Percentiles rank a stretch among this genome's conserved stretches.
Conservation (phyloP, 1,140 invertebrate species). For the Aphis craccivora region DNA sequence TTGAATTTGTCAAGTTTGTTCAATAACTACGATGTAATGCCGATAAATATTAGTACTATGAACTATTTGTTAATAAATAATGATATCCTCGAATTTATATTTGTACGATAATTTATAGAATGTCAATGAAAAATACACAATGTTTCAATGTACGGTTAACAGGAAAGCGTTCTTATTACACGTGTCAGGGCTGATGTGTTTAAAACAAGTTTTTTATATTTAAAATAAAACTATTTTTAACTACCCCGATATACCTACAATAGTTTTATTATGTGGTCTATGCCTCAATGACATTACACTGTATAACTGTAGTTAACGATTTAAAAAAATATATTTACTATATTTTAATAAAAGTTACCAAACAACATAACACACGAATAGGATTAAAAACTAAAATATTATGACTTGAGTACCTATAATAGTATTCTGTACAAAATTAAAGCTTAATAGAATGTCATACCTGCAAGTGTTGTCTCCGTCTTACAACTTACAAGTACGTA, state of each 20-base stretch:
- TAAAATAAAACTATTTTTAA: constrained; percentile 15
- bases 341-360: not conserved
- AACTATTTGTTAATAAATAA: not conserved
- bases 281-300: not conserved
- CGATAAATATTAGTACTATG: not conserved
- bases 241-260: not conserved
- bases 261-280: not conserved
- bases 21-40: no score
- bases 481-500: no score
- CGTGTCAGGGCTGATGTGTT: not conserved
- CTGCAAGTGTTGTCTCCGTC: no score
- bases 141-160: not conserved
- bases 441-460: no score
- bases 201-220: not conserved
- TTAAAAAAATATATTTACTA: not conserved
- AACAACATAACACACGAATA: not conserved
- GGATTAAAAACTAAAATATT: not conserved
- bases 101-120: not conserved
- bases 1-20: not conserved
- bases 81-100: not conserved
- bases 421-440: not conserved
- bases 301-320: not conserved
- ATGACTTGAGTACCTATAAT: not conserved
- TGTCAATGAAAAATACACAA: not conserved
- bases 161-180: not conserved